Conservation (phyloP, 1,140 invertebrate species). For the Drosophila watanabei region DNA sequence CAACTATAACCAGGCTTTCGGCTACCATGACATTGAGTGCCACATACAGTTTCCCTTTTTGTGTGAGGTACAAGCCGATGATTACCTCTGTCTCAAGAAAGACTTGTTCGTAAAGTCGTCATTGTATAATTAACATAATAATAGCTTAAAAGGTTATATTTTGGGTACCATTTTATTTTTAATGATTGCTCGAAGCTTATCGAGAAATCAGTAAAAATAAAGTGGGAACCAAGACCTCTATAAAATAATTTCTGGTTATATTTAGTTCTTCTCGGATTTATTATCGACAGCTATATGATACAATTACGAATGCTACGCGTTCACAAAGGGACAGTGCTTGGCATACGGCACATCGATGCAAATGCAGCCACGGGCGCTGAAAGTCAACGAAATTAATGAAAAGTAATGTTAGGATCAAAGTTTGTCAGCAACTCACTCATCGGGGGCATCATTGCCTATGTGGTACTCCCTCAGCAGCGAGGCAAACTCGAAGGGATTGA, state of each 20-base stretch:
- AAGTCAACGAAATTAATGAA: slow-evolving; percentile 31
- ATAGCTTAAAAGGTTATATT: no score
- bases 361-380: slow-evolving; percentile 88
- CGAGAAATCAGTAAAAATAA: no score
- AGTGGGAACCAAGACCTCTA: no score
- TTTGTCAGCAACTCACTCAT: slow-evolving; percentile 85
- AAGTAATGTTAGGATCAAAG: not conserved
- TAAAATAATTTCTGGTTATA: not conserved
- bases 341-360: slow-evolving; percentile 87
- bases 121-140: no score
- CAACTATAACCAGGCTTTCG: slow-evolving; percentile 2
- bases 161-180: no score
- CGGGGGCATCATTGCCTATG: slow-evolving; percentile 88
- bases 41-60: slow-evolving; percentile 6
- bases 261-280: slow-evolving; percentile 29
- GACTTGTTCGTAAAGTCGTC: not conserved
- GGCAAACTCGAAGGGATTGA: slow-evolving; percentile 85
- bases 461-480: slow-evolving; percentile 81
- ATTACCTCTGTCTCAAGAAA: slow-evolving; percentile 2
- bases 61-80: not conserved
- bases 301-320: slow-evolving; percentile 44
- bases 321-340: slow-evolving; percentile 88
- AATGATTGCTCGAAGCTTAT: no score
- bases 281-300: slow-evolving; percentile 25
- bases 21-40: slow-evolving; percentile 29